A percentile compares a stretch with the other conserved stretches of the same genome.
phyloP scores from a whole-genome alignment of 1,140 invertebrate species.

The Popillia japonica region DNA sequence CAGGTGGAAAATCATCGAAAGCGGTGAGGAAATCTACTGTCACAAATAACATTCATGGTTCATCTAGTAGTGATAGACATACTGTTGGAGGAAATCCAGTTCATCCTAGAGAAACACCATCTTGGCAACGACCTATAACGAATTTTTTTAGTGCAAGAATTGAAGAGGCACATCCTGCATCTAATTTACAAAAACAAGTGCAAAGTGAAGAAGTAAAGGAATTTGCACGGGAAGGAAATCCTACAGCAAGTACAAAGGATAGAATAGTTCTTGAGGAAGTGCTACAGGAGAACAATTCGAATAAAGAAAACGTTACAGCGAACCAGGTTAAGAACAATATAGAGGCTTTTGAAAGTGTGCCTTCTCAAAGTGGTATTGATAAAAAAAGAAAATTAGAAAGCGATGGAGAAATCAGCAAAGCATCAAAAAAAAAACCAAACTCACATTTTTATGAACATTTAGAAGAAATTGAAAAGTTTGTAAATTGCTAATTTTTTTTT shows the following conservation, averaged over 20 bases:
- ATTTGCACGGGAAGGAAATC: not conserved
- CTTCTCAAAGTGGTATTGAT: not conserved
- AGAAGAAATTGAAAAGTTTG: constrained; percentile 11
- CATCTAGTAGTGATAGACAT: constrained; percentile 9
- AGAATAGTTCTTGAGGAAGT: not conserved
- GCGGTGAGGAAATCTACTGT: not conserved
- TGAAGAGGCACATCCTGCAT: not conserved
- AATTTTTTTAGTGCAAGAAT: constrained; percentile 57
- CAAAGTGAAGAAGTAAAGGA: not conserved
- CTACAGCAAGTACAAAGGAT: not conserved
- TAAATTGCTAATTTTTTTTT: not conserved
- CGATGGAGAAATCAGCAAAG: not conserved
- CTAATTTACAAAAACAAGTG: not conserved
- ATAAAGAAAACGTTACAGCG: not conserved
- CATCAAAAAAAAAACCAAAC: not conserved
- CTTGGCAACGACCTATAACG: constrained; percentile 65
- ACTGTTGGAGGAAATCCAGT: constrained; percentile 61
- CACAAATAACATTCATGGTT: not conserved
- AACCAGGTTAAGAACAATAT: not conserved
- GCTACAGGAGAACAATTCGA: not conserved
- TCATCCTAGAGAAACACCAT: constrained; percentile 63
- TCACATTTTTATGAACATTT: constrained; percentile 8
- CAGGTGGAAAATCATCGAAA: constrained; percentile 27
- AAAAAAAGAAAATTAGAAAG: not conserved
- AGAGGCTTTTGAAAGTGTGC: not conserved